Base-by-base conservation (phyloP, 1,140 invertebrate genomes). In the Drosophila repleta region DNA sequence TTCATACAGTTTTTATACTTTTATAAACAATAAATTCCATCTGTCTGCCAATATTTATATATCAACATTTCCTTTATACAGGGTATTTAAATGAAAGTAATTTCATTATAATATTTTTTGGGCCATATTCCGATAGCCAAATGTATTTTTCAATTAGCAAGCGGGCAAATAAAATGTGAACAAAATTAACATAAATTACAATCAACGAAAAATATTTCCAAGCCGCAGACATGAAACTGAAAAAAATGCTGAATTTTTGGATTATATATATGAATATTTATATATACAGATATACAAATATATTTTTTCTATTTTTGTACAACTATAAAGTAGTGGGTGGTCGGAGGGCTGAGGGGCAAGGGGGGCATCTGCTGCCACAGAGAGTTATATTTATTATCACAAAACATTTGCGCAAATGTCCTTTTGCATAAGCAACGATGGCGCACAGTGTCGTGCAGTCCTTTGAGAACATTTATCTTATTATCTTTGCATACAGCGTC, bases 401-500 rank as follows among this genome's bases (percentile, higher is more conserved):
- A 88, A 82, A 87, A 87, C 83, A 87, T 88, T 87, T 87, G 82
- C 87, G 83, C 82, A 87, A 87, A 87, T 88, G 82, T 87, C 82
- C 74, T 85, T 80, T 66, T 85, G 83, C 82, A 88, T 76, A 87
- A 87, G 82, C 75, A 85, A 85, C 82, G 83, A 76, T 57, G 65
- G 65, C 43, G 56, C 41, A 61, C 63, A 74, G 57, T 85, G 81
- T 85, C 81, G 82, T 85, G 79, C 82, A 82, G 82, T 87, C 82
- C 82, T 87, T 87, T 67, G 82, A 87, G 82, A 87, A 87, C 82
- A 87, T 87, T 87, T 87, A 87, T 87, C 82, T 87, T 87, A 87
- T 87, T 87, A 87, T 87, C 82, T 87, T 87, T 87, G 83, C 83
- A 84, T 84, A 85, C 70, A 84, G 76, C 79, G 61, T 52, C 60